These are phyloP conservation scores for Lathamus discolor DNA, from an alignment of 2,113 vertebrate genomes.

Conservation along the genomic window DNA sequence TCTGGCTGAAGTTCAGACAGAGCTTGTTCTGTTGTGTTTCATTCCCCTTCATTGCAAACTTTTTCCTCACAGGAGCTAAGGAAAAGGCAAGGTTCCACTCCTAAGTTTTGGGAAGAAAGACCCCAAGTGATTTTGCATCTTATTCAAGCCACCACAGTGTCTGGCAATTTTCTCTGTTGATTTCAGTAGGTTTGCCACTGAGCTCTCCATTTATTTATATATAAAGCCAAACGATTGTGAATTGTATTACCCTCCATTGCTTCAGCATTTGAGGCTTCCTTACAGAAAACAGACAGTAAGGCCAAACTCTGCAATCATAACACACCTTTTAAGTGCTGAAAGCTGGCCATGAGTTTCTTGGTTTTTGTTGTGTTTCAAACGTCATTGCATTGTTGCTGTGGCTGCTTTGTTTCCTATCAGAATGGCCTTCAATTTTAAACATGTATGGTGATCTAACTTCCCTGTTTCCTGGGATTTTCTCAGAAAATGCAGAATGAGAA, in stretches of 20 bases:
- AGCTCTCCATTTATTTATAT: background rate
- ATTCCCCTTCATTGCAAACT: background rate
- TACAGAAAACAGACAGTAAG: background rate
- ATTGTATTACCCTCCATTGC: background rate
- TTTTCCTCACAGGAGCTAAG: background rate
- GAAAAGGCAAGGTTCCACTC: background rate
- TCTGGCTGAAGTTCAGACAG: background rate
- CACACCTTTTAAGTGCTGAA: background rate
- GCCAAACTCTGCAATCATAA: background rate
- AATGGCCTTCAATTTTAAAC: background rate
- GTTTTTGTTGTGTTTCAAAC: background rate
- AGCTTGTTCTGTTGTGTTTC: background rate
- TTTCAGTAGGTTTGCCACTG: background rate
- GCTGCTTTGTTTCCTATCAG: background rate
- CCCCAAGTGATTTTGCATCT: background rate
- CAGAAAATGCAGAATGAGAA: background rate
- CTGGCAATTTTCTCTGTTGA: background rate
- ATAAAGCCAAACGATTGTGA: background rate
- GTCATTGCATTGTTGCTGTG: background rate
- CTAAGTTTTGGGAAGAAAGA: background rate
- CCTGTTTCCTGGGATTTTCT: background rate
- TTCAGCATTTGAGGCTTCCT: background rate
- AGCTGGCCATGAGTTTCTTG: background rate
- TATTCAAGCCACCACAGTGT: background rate
- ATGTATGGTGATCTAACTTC: background rate